phyloP scores from a whole-genome alignment of 2,113 vertebrate genomes.

The Gymnobelideus leadbeateri region DNA sequence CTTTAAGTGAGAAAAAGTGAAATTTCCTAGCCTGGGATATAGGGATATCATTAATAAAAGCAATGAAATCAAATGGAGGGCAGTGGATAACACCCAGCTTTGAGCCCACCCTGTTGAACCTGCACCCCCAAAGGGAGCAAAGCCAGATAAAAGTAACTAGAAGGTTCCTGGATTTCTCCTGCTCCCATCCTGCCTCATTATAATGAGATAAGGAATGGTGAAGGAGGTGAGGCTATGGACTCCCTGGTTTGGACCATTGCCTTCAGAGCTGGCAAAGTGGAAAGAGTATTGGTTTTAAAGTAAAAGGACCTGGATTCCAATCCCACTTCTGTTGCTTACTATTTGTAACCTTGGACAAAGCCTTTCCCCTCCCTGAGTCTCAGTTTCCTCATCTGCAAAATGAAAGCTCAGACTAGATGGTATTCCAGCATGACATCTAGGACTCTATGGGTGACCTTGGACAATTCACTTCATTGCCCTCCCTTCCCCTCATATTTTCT shows the following conservation, averaged over 20 bases:
- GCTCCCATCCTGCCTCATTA: background rate
- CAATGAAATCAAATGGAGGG: background rate
- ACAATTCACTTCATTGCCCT: background rate
- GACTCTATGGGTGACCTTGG: background rate
- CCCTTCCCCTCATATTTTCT: background rate
- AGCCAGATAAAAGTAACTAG: slow-evolving; percentile 25
- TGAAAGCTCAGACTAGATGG: background rate
- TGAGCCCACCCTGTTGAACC: slow-evolving; percentile 21
- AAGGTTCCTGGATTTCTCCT: background rate
- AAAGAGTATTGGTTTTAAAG: background rate
- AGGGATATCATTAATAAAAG: slow-evolving; percentile 41
- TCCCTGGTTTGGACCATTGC: background rate
- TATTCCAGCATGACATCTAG: background rate
- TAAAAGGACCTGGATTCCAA: background rate
- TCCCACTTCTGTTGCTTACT: background rate
- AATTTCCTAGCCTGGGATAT: slow-evolving; percentile 16
- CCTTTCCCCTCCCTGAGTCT: background rate
- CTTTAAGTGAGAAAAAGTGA: slow-evolving; percentile 9
- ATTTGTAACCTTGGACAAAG: background rate
- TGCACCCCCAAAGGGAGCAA: slow-evolving; percentile 40
- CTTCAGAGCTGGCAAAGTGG: background rate
- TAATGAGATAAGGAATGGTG: background rate
- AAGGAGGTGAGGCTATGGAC: background rate
- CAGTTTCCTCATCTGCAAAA: background rate
- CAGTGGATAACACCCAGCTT: slow-evolving; percentile 1